Evolutionary conservation across 1,140 invertebrate species (phyloP), one percentile per base, ranked within the genome.

Genomic region (Vollenhovia emeryi): DNA sequence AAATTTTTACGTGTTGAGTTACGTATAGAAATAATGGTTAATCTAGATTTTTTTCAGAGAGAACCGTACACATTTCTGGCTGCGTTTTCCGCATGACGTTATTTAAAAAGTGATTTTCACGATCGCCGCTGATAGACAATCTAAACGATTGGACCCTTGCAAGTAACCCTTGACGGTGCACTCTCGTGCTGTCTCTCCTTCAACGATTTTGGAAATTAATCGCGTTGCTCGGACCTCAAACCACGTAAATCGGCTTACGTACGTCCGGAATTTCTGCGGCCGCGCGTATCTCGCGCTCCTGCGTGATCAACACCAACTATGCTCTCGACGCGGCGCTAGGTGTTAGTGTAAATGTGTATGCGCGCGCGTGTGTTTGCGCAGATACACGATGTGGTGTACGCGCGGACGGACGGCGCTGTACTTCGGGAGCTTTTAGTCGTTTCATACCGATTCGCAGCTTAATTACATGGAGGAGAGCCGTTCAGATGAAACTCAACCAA

Each of bases 121-220:
- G 13, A 68, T 27, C 30, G 30, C 15, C 18, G 73, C 18, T 59
- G n/a, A 18, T 24, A 48, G 11, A 55, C 11, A 21, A 40, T 30
- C 3, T 50, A 52, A 68, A 50, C 8, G 40, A 68, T 13, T 15
- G 11, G 24, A 50, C 8, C 62, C 8, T 33, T 24, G 66, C 13
- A 24, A 27, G 36, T 27, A 52, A 57, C 2, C 27, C 24, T 73
- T 57, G 50, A 57, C 24, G 50, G 11, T 43, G 50, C 36, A 21
- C 78, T 71, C 36, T 74, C 27, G 18, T 15, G 50, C 43, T 82
- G 78, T 82, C 66, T 59, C 48, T 48, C 24, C 27, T 55, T 82
- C 24, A 88, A 83, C 55, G 84, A 86, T 89, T 88, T 89, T 83
- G 71, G 57, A 83, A 89, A 88, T 88, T 83, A 89, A 89, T 88